These are phyloP conservation scores for Phrynocephalus guinanensis DNA, from an alignment of 2,797 vertebrate genomes.

Conservation along the genomic window DNA sequence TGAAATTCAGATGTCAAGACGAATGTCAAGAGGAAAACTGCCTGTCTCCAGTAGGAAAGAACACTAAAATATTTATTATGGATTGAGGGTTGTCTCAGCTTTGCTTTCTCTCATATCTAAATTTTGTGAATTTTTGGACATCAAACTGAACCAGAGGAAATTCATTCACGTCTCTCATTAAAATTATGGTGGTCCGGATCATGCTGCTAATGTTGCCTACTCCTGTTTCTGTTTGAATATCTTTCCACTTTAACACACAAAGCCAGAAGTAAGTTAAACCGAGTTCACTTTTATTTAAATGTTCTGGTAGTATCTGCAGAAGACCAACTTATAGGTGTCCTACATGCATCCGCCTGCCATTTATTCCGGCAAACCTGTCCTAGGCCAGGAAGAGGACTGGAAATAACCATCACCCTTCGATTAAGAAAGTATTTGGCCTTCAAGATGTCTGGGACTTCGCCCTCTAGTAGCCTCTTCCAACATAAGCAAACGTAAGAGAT, in stretches of 20 bases:
- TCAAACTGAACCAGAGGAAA: neutral
- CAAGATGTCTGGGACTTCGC: too few species aligned
- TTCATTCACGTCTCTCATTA: neutral
- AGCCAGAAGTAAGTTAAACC: neutral
- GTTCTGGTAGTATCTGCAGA: neutral
- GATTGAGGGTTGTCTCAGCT: neutral
- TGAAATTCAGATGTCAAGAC: neutral
- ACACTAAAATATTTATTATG: neutral
- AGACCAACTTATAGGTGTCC: neutral
- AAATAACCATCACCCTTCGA: too few species aligned
- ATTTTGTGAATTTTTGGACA: neutral
- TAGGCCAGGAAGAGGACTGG: too few species aligned
- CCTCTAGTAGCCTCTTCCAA: too few species aligned
- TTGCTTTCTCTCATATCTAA: neutral
- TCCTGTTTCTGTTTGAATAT: neutral
- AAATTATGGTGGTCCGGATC: neutral
- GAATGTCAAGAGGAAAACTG: neutral
- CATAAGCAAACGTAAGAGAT: too few species aligned
- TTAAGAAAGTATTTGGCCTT: too few species aligned
- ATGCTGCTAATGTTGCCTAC: neutral
- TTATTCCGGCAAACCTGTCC: too few species aligned
- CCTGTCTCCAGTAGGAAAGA: too few species aligned
- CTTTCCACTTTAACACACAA: neutral
- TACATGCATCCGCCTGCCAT: neutral
- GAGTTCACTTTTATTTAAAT: neutral